Evolutionary conservation across 2,888 invertebrate genomes (phyloP).

Genomic region (Himalopsyche tibetana): DNA sequence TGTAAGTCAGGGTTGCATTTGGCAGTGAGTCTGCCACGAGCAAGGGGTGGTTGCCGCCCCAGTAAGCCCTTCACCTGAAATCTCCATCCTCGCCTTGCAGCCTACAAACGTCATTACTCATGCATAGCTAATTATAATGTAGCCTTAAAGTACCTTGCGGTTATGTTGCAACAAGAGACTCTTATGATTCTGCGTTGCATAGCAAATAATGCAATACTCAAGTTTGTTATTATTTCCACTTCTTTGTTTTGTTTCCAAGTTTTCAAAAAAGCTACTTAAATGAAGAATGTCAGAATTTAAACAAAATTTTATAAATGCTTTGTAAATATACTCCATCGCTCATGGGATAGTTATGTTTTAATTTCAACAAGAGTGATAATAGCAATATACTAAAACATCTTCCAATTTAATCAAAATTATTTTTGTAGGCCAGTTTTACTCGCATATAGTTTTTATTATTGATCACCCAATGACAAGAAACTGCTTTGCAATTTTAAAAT

Average conservation of each 20-base stretch:
- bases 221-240: not conserved
- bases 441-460: too few relatives aligned
- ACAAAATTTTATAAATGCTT: too few relatives aligned
- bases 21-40: constrained; percentile 44
- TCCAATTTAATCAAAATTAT: too few relatives aligned
- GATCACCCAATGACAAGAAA: too few relatives aligned
- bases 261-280: not conserved
- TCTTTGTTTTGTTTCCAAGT: not conserved
- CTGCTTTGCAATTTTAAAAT: too few relatives aligned
- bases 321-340: too few relatives aligned
- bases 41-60: constrained; percentile 11
- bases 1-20: constrained; percentile 1
- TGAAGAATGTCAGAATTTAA: too few relatives aligned
- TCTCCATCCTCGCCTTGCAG: constrained; percentile 49
- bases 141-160: constrained; percentile 1
- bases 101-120: constrained; percentile 59
- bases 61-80: constrained; percentile 25
- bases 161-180: constrained; percentile 42
- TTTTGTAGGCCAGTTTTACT: too few relatives aligned
- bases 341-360: too few relatives aligned
- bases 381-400: too few relatives aligned
- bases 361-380: too few relatives aligned
- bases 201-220: not conserved
- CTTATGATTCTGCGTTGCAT: not conserved
- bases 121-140: constrained; percentile 60